Evolutionary conservation across 2,888 invertebrate species (phyloP).

Genomic region (Arenicola marina): DNA sequence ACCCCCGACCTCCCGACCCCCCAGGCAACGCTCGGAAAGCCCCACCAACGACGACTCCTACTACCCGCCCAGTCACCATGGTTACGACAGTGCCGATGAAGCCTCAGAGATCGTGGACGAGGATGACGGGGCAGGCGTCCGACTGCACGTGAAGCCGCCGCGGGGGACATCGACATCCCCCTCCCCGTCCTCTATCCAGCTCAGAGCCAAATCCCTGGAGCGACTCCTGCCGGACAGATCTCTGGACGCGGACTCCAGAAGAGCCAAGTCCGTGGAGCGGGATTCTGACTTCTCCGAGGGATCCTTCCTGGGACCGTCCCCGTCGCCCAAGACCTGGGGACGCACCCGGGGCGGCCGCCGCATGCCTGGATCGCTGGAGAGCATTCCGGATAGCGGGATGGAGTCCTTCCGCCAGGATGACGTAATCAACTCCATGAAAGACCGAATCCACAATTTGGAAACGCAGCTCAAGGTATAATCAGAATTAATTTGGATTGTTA

Average conservation of each 20-base stretch:
- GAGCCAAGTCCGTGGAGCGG: slow-evolving; percentile 16
- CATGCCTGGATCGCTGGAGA: slow-evolving; percentile 16
- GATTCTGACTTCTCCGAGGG: slow-evolving; percentile 22
- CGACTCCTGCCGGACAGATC: too few relatives aligned
- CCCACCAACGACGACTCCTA: slow-evolving; percentile 12
- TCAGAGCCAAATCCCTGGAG: too few relatives aligned
- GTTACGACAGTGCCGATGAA: slow-evolving; percentile 21
- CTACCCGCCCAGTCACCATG: slow-evolving; percentile 10
- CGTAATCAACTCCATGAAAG: background rate
- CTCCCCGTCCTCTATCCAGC: too few relatives aligned
- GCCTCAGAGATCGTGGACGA: slow-evolving; percentile 19
- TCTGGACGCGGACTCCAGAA: background rate
- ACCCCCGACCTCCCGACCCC: background rate
- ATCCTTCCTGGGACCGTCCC: background rate
- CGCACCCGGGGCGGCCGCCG: background rate
- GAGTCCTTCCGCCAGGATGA: slow-evolving; percentile 8
- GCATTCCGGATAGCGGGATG: slow-evolving; percentile 19
- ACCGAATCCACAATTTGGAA: slow-evolving; percentile 10
- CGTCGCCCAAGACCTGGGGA: background rate
- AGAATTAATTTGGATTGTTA: background rate
- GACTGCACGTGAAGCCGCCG: too few relatives aligned
- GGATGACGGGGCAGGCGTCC: slow-evolving; percentile 6
- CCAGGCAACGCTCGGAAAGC: too few relatives aligned
- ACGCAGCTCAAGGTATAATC: slow-evolving; percentile 15
- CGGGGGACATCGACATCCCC: too few relatives aligned